These are phyloP conservation scores for Melitaea athalia DNA, from an alignment of 2,888 invertebrate genomes.

Conservation along the genomic window DNA sequence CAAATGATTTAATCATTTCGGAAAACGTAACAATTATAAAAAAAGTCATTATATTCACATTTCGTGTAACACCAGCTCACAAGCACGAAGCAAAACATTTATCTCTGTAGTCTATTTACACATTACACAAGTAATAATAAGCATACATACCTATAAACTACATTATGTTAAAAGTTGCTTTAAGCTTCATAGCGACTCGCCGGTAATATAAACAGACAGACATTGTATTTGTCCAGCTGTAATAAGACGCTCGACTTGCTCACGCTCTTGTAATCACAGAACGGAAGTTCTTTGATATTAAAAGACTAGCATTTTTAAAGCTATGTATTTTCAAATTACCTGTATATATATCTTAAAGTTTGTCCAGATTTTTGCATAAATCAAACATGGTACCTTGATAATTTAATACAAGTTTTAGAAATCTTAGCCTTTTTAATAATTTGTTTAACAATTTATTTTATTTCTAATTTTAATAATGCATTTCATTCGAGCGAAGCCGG, in stretches of 20 bases:
- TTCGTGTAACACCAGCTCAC: too few species aligned
- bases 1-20: too few species aligned
- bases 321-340: background rate
- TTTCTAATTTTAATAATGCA: too few species aligned
- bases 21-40: too few species aligned
- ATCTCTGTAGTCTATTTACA: background rate
- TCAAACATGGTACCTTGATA: too few species aligned
- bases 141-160: background rate
- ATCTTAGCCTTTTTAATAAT: too few species aligned
- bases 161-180: background rate
- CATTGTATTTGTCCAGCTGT: constrained; percentile 19
- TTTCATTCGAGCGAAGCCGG: too few species aligned
- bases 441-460: too few species aligned
- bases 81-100: too few species aligned
- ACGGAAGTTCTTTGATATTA: constrained; percentile 7
- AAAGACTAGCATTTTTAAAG: constrained; percentile 1
- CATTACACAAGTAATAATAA: background rate
- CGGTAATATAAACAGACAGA: constrained; percentile 13
- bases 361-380: background rate
- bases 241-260: constrained; percentile 17
- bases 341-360: background rate
- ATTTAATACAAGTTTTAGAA: too few species aligned
- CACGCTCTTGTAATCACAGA: constrained; percentile 15
- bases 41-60: too few species aligned
- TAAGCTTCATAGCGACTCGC: background rate